These are phyloP conservation scores for Noctilio leporinus DNA, from an alignment of 2,113 vertebrate species.

Conservation along the genomic window DNA sequence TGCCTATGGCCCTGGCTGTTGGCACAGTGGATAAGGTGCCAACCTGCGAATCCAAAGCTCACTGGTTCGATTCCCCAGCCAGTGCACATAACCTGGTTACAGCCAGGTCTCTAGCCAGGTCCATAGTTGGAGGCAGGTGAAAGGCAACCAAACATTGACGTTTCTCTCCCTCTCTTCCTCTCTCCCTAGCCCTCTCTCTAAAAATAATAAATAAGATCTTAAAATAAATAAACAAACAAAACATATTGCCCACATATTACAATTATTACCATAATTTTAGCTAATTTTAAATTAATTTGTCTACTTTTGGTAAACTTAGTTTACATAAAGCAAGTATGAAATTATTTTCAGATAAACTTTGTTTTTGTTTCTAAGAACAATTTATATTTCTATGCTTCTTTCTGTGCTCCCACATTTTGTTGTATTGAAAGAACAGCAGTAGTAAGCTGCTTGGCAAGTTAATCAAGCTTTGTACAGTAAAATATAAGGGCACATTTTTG, in stretches of 20 bases:
- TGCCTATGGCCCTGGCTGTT: too few relatives aligned
- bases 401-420: not conserved
- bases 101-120: too few relatives aligned
- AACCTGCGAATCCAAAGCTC: too few relatives aligned
- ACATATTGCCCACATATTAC: not conserved
- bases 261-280: not conserved
- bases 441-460: constrained; percentile 38
- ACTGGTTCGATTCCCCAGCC: too few relatives aligned
- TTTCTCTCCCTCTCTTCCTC: too few relatives aligned
- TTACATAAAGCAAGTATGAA: not conserved
- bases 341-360: not conserved
- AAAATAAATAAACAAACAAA: too few relatives aligned
- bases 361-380: not conserved
- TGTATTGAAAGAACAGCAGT: constrained; percentile 34
- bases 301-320: not conserved
- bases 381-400: not conserved
- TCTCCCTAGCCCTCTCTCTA: too few relatives aligned
- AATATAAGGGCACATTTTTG: constrained; percentile 42
- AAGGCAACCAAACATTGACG: too few relatives aligned
- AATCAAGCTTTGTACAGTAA: constrained; percentile 35
- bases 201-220: too few relatives aligned
- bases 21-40: too few relatives aligned
- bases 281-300: not conserved
- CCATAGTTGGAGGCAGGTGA: too few relatives aligned
- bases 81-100: too few relatives aligned